Evolutionary conservation across 2,888 invertebrate species (phyloP), one percentile per base, ranked within the genome.

Genomic region (Parnassius apollo): DNA sequence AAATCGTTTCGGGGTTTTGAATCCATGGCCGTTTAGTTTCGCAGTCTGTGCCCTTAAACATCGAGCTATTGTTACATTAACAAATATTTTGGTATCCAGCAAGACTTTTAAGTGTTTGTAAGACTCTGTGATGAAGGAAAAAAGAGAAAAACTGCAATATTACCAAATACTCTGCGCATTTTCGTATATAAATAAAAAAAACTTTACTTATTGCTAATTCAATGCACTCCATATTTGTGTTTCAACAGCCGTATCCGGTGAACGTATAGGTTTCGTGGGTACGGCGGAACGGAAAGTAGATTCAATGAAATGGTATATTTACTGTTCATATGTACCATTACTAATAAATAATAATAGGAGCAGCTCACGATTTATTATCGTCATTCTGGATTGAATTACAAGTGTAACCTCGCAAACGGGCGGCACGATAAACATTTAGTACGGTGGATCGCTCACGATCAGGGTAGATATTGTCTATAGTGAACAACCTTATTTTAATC

Each of bases 341-440:
- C 61, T 64, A 70, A 69, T 69, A 70, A 69, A 72, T 67, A 71
- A 70, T 66, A 71, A 70, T 68, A 69, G 71, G 68, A 73, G 69
- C 66, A 59, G 57, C 59, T 56, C 62, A 69, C 73, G 71, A 76
- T 75, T 74, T 75, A 74, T 72, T 67, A 66, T 65, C 60, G 56
- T 58, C 65, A 65, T 67, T 65, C 60, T 46, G 64, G 67, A 72
- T 71, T 68, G 69, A 69, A 66, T 53, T 66, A 63, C 66, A 65
- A 61, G 66, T 65, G 65, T 68, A 64, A 68, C 66, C 57, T 59
- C 58, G 65, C 68, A 70, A 69, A 72, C 66, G 66, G 62, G 65
- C 66, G 65, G 66, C 62, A 61, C 66, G 69, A 69, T 68, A 70
- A 70, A 73, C 69, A 71, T 69, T 65, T 56, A 57, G 64, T 66